Evolutionary conservation across 2,113 vertebrate species (phyloP).

Genomic region (Pelmatolapia mariae): DNA sequence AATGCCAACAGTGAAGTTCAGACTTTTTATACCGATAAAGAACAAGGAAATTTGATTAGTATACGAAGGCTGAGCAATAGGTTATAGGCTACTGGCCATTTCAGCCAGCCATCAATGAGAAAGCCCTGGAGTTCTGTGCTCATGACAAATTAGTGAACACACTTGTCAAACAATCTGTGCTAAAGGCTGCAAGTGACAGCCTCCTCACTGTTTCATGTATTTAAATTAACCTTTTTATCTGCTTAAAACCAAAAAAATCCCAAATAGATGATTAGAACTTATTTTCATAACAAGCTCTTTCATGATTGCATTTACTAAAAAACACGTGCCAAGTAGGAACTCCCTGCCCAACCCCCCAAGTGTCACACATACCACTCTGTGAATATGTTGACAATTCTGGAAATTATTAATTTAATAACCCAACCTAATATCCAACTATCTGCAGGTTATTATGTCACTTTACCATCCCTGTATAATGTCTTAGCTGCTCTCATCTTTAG

Average conservation of each 20-base stretch:
- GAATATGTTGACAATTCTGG: not conserved
- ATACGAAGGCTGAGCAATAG: not conserved
- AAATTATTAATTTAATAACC: not conserved
- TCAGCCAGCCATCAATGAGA: not conserved
- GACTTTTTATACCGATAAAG: not conserved
- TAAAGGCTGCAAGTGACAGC: not conserved
- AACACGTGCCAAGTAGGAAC: not conserved
- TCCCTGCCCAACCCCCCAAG: not conserved
- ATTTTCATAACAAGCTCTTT: not conserved
- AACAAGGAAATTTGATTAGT: not conserved
- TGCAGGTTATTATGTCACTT: not conserved
- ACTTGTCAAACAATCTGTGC: not conserved
- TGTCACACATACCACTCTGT: not conserved
- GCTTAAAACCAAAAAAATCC: not conserved
- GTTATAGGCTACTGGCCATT: not conserved
- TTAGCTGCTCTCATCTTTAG: not conserved
- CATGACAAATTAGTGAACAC: not conserved
- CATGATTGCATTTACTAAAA: not conserved
- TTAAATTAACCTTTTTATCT: not conserved
- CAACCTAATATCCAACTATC: not conserved
- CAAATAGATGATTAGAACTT: not conserved
- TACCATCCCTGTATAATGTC: not conserved
- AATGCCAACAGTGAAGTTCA: not conserved
- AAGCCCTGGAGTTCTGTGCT: not conserved
- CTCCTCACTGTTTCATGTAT: not conserved